Base-by-base conservation (phyloP, 2,113 vertebrate genomes). In the Misgurnus mizolepis region DNA sequence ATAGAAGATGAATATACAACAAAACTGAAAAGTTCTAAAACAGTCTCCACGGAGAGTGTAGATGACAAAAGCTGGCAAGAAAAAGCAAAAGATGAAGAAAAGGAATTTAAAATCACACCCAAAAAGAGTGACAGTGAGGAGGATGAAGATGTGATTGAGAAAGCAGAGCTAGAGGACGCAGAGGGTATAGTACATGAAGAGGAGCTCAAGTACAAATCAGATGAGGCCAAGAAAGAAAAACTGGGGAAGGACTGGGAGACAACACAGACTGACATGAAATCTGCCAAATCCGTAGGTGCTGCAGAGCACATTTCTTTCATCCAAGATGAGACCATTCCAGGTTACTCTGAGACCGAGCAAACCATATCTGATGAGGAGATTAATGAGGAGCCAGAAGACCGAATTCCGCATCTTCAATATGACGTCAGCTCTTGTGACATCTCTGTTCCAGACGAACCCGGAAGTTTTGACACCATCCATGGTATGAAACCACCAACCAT, bases 351-450 rank as follows among this genome's bases (percentile, higher is more conserved):
- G 88, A 98, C 97, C 0, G 98, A 99, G 78, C 98, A 99, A 90
- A 99, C 98, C 7, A 95, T 98, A 85, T 99, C 97, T 39, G 97
- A 98, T 77, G 97, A 99, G 83, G 97, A 99, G 88, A 97, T 98
- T 79, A 96, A 98, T 0, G 97, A 98, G 7, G 97, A 98, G 41
- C 91, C 94, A 0, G 97, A 98, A 78, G 97, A 98, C 60, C 93
- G 94, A 78, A 93, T 96, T 60, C 93, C 94, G 69, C 96, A 95
- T 67, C 90, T 97, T 66, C 93, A 92, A 76, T 95, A 96, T 11
- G 95, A 96, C 67, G 89, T 94, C 64, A 92, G 87, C 71, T 87
- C 94, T 0, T 96, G 94, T 70, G 95, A 96, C 67, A 88, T 96
- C 81, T 95, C 96, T 14, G 95, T 95, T 74, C 94, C 96, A 4